A percentile compares a stretch with the other conserved stretches of the same genome.
These are phyloP conservation scores for Chironomus riparius DNA, from an alignment of 2,888 invertebrate species.

Conservation along the genomic window DNA sequence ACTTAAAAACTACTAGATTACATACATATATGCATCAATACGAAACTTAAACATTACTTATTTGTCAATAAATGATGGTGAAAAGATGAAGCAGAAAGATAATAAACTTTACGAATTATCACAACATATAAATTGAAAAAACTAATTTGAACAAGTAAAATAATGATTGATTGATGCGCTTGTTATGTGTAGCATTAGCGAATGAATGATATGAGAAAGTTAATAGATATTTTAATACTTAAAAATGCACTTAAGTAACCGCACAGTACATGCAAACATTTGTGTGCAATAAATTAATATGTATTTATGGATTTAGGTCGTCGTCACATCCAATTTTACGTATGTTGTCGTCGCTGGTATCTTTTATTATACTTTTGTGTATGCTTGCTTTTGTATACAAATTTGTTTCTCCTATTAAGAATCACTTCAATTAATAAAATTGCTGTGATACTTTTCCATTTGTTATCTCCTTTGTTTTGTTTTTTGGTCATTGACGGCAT, in stretches of 20 bases:
- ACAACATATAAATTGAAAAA: constrained; percentile 10
- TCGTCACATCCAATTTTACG: neutral
- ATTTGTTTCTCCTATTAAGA: neutral
- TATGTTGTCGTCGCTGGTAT: too few species aligned
- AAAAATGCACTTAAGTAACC: neutral
- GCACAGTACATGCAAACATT: neutral
- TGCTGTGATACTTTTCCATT: neutral
- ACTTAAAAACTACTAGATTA: neutral
- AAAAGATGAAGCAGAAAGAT: neutral
- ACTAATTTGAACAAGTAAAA: neutral
- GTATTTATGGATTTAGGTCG: neutral
- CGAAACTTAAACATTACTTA: neutral
- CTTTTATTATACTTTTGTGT: too few species aligned
- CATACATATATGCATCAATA: neutral
- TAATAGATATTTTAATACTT: neutral
- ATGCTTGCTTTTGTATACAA: too few species aligned
- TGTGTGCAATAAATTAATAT: neutral
- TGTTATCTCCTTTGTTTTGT: neutral
- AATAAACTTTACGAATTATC: constrained; percentile 1
- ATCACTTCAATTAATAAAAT: neutral
- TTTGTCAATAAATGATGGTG: too few species aligned
- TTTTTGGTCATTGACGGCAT: too few species aligned
- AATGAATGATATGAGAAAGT: neutral
- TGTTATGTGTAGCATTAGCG: neutral
- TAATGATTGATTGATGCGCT: constrained; percentile 1